Conservation (phyloP, 2,888 invertebrate species). For the Pteria penguin region DNA sequence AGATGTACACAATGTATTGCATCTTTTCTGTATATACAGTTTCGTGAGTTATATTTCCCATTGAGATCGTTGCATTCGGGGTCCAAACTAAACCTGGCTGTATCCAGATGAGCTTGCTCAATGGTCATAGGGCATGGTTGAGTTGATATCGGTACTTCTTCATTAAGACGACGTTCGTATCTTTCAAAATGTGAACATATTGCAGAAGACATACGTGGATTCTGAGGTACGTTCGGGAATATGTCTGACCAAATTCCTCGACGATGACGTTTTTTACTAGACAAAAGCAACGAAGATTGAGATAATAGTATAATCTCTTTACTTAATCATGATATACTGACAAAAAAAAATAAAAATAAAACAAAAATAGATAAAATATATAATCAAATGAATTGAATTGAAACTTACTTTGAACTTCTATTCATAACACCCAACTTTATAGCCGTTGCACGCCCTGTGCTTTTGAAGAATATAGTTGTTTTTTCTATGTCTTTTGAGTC, state of each 20-base stretch:
- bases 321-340: too few relatives aligned
- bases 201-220: not conserved
- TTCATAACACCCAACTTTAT: too few relatives aligned
- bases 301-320: too few relatives aligned
- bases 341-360: too few relatives aligned
- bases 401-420: too few relatives aligned
- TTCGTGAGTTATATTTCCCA: not conserved
- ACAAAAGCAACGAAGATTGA: too few relatives aligned
- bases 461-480: too few relatives aligned
- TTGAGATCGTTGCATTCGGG: slow-evolving; percentile 12
- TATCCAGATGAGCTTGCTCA: slow-evolving; percentile 19
- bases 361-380: not conserved
- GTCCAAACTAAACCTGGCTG: slow-evolving; percentile 13
- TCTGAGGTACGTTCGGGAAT: slow-evolving; percentile 11
- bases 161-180: not conserved
- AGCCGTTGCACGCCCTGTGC: too few relatives aligned
- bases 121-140: slow-evolving; percentile 28
- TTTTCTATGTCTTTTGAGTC: too few relatives aligned
- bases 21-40: slow-evolving; percentile 8
- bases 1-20: slow-evolving; percentile 18
- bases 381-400: not conserved
- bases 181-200: not conserved
- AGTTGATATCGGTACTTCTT: not conserved
- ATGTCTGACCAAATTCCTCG: slow-evolving; percentile 33
- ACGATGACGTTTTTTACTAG: not conserved